Conservation (phyloP, 2,797 vertebrate genomes). For the Gouania willdenowi region DNA sequence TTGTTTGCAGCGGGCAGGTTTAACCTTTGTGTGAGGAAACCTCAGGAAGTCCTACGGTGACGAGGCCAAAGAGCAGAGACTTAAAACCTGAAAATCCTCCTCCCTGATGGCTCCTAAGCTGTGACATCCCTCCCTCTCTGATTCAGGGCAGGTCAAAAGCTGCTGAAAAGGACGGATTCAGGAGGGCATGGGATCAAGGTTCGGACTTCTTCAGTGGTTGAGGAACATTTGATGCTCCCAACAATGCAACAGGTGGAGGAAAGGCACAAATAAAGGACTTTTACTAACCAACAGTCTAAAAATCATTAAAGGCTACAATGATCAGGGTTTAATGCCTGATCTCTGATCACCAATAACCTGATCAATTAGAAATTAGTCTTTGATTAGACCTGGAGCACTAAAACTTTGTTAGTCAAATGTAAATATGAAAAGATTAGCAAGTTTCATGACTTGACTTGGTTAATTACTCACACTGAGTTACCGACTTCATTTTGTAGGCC, state of each 20-base stretch:
- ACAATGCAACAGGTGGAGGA: constrained; percentile 64
- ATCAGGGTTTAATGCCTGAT: too few relatives aligned
- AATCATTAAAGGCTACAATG: too few relatives aligned
- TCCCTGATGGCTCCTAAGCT: constrained; percentile 62
- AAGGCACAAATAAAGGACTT: too few relatives aligned
- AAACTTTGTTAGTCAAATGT: too few relatives aligned
- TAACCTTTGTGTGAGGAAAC: constrained; percentile 49
- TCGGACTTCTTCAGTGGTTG: constrained; percentile 48
- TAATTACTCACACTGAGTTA: too few relatives aligned
- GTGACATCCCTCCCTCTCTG: constrained; percentile 56
- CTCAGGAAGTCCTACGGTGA: constrained; percentile 68
- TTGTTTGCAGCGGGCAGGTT: constrained; percentile 56
- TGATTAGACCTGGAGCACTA: too few relatives aligned
- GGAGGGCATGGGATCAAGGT: constrained; percentile 60
- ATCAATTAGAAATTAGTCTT: too few relatives aligned
- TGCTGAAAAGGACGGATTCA: constrained; percentile 48
- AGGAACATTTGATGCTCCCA: constrained; percentile 45
- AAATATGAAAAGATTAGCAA: too few relatives aligned
- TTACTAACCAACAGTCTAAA: too few relatives aligned
- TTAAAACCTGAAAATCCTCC: constrained; percentile 68
- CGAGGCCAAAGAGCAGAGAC: constrained; percentile 62
- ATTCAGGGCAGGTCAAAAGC: constrained; percentile 58
- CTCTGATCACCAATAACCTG: too few relatives aligned
- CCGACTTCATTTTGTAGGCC: too few relatives aligned
- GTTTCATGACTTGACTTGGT: too few relatives aligned